Percentiles rank a stretch among this genome's conserved stretches.
Conservation (phyloP, 2,888 invertebrate genomes). For the Platynereis dumerilii region DNA sequence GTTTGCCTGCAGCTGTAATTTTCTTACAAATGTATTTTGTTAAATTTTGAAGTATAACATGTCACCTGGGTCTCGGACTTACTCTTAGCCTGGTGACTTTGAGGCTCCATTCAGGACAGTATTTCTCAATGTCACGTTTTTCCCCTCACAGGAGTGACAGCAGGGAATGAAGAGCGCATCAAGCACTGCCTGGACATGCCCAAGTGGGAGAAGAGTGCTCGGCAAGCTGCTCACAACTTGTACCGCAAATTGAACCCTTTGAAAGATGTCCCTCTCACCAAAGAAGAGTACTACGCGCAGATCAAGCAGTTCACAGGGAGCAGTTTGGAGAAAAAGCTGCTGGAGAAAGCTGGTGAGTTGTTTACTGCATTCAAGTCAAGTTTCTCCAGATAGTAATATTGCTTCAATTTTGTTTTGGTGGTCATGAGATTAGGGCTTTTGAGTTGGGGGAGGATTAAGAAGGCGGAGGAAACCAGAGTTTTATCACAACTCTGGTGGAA, state of each 20-base stretch:
- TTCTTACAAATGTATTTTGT: too few species aligned
- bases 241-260: conserved; percentile 74
- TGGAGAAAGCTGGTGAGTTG: conserved; percentile 52
- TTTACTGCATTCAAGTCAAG: neutral
- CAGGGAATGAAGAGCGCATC: conserved; percentile 77
- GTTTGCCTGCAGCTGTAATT: too few species aligned
- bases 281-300: conserved; percentile 69
- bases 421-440: neutral
- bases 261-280: conserved; percentile 69
- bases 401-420: neutral
- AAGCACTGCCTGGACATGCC: conserved; percentile 83
- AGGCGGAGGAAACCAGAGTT: too few species aligned
- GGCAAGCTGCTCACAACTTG: conserved; percentile 85
- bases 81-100: too few species aligned
- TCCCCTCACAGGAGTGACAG: conserved; percentile 72
- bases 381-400: neutral
- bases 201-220: conserved; percentile 83
- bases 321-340: conserved; percentile 48
- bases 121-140: too few species aligned
- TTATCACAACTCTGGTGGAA: too few species aligned
- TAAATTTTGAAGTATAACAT: too few species aligned
- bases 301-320: conserved; percentile 47
- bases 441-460: too few species aligned
- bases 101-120: too few species aligned
- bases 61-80: too few species aligned